Percentiles rank a stretch among this genome's conserved stretches.
These are phyloP conservation scores for Pagrus major DNA, from an alignment of 2,113 vertebrate genomes.

Conservation along the genomic window DNA sequence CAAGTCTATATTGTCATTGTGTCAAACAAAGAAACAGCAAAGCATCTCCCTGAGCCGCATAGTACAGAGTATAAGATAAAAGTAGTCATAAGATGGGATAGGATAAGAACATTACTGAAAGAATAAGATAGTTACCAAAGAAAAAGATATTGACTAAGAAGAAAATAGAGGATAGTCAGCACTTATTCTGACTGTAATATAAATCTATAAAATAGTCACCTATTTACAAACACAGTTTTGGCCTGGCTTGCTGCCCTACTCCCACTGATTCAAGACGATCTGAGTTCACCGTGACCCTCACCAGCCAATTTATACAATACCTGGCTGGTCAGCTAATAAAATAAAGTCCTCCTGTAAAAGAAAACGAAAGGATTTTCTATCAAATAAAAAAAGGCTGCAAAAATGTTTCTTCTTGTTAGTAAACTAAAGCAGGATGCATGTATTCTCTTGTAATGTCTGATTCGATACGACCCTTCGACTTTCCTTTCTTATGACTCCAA, in stretches of 20 bases:
- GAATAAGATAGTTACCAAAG: too few species aligned
- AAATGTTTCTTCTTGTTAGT: not conserved
- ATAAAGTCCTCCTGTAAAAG: not conserved
- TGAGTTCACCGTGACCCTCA: not conserved
- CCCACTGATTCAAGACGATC: not conserved
- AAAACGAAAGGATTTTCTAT: not conserved
- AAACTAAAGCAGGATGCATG: not conserved
- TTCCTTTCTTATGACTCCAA: conserved; percentile 12
- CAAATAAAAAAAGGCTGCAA: not conserved
- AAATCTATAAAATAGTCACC: too few species aligned
- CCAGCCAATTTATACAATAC: not conserved
- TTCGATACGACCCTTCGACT: conserved; percentile 25
- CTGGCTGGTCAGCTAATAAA: not conserved
- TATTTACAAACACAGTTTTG: too few species aligned
- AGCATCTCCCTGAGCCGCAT: too few species aligned
- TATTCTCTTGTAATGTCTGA: not conserved
- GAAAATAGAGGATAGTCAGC: too few species aligned
- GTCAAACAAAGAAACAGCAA: too few species aligned
- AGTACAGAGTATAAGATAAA: too few species aligned
- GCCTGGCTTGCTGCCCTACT: not conserved
- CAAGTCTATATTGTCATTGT: too few species aligned
- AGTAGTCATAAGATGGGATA: too few species aligned
- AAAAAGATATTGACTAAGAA: too few species aligned
- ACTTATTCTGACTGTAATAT: too few species aligned
- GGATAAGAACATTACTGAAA: too few species aligned